phyloP scores from a whole-genome alignment of 2,797 vertebrate genomes.

The Characodon lateralis region DNA sequence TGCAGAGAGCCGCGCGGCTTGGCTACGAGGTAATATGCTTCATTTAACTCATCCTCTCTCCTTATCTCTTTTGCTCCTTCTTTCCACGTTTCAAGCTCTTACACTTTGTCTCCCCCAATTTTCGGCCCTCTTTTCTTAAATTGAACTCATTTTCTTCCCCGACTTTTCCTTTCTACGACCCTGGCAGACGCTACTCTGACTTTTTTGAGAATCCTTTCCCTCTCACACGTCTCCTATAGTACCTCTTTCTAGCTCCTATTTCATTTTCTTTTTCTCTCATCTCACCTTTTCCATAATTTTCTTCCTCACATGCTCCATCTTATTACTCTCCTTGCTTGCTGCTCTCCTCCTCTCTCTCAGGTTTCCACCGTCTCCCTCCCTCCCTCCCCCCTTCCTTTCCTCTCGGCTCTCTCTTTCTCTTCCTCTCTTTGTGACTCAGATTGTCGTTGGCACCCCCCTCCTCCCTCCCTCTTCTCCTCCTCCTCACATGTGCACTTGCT shows the following conservation, averaged over 20 bases:
- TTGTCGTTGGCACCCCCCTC: constrained; percentile 74
- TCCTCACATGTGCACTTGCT: constrained; percentile 29
- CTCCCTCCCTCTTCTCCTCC: constrained; percentile 50
- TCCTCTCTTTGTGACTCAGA: constrained; percentile 82
- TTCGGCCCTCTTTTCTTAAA: constrained; percentile 43
- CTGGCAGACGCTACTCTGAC: constrained; percentile 21
- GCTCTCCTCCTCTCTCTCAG: constrained; percentile 58
- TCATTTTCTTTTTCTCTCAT: constrained; percentile 40
- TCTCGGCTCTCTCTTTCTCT: constrained; percentile 72
- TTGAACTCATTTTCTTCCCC: constrained; percentile 62
- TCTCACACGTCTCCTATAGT: constrained; percentile 41
- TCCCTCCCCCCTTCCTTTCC: constrained; percentile 63
- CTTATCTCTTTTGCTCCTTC: constrained; percentile 15
- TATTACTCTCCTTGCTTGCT: constrained; percentile 44
- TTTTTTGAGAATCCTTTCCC: constrained; percentile 35
- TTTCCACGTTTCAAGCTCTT: constrained; percentile 35
- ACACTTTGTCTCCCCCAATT: constrained; percentile 41
- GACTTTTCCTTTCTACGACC: constrained; percentile 54
- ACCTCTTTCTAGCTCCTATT: constrained; percentile 31
- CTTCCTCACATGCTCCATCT: constrained; percentile 51
- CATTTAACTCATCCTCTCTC: constrained; percentile 26
- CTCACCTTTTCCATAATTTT: constrained; percentile 47
- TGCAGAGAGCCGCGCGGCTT: constrained; percentile 93
- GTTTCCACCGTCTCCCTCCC: constrained; percentile 65
- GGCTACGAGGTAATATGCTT: constrained; percentile 90